These are phyloP conservation scores for Hirundo rustica DNA, from an alignment of 2,797 vertebrate species.

Conservation along the genomic window DNA sequence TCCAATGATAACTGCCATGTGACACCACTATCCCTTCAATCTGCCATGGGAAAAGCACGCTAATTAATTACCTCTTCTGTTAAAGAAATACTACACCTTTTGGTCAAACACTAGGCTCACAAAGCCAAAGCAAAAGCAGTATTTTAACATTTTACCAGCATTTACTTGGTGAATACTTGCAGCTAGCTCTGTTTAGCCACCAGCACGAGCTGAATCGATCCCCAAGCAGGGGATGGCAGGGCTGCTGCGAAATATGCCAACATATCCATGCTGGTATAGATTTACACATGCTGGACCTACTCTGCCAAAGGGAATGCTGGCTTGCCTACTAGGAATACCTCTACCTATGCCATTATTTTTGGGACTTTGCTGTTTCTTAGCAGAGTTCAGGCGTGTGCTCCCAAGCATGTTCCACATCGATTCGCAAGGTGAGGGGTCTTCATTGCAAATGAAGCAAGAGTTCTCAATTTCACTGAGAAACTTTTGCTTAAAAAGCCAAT, in stretches of 20 bases:
- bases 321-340: not conserved
- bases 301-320: not conserved
- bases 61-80: not conserved
- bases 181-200: not conserved
- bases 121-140: not conserved
- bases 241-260: not conserved
- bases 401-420: fast-evolving
- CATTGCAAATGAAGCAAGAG: not conserved
- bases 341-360: not conserved
- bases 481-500: not conserved
- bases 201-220: fast-evolving
- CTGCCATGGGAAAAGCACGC: fast-evolving
- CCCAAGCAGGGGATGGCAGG: not conserved
- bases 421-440: not conserved
- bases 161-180: not conserved
- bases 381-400: fast-evolving
- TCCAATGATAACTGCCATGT: fast-evolving
- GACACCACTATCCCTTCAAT: fast-evolving
- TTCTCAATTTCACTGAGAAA: not conserved
- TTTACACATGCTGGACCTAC: not conserved
- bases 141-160: not conserved
- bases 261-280: not conserved
- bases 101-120: not conserved
- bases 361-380: not conserved
- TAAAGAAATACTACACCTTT: not conserved